Evolutionary conservation across 2,888 invertebrate species (phyloP), one percentile per base, ranked within the genome.

Genomic region (Melangyna quadrimaculata): DNA sequence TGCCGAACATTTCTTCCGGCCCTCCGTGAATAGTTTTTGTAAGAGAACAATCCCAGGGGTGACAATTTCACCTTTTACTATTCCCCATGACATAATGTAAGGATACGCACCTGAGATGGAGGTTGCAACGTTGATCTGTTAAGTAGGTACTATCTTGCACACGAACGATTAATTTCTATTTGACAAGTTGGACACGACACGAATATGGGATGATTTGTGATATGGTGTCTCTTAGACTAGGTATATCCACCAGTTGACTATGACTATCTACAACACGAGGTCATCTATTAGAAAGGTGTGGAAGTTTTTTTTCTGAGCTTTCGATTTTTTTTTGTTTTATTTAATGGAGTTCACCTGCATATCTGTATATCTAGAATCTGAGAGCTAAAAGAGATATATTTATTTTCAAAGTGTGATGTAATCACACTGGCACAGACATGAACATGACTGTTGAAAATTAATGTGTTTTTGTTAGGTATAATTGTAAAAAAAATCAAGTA

Each of bases 141-240:
- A 40, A 72, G 17, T 78, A 53, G 63, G 51, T 59, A 61, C 53
- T 84, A 86, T 81, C 86, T 86, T 61, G 81, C 72, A 75, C 81
- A 81, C 81, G 86, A 86, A 78, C 81, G 67, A 86, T 86, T 81
- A 77, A 73, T 86, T 70, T 78, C 63, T 40, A 73, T 81, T 86
- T 86, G 86, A 86, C 86, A 86, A 81, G 77, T 81, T 81, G 81
- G 86, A 86, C 86, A 86, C 69, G 86, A 72, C 86, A 86, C 72
- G 86, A 86, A 86, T 80, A 86, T 77, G 81, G 77, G 81, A 81
- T 86, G 77, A 80, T 81, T 86, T 86, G 86, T 86, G 80, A 63
- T 84, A 75, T 55, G 53, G 27, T 45, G 63, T 40, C 73, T 63
- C 55, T 65, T 57, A 51, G 48, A n/a, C 43, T 67, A 24, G 55